Base-by-base conservation (phyloP, 2,797 vertebrate species). In the Poecilia velifera region DNA sequence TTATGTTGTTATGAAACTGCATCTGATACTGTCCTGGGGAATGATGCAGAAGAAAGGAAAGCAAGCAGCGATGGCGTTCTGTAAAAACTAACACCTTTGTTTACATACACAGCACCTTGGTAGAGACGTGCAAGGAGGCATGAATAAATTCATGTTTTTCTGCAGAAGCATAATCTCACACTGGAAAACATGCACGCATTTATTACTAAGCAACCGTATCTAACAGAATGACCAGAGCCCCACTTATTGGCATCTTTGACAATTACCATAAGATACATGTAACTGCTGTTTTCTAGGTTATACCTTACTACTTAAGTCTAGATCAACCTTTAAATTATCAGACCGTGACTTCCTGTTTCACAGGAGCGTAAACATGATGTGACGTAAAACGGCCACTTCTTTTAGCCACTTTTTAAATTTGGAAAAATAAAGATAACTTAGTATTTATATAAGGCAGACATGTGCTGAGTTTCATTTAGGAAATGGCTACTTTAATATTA, bases 51-150 rank as follows among this genome's bases (percentile, higher is more conserved):
- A 36, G 34, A 39, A 36, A 66, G 39, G 62, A 66, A 20, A 36
- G 9, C 13, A 64, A 20, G 59, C 6, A 34, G 31, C 7, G 1
- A 34, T 36, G 16, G 31, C 0, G 6, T 64, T 64, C 59, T 66
- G 31, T 66, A 39, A 66, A 36, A 66, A 66, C 16, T 20, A 66
- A 66, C 62, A 66, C 34, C 62, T 39, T 39, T 36, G 34, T 39
- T 66, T 66, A 20, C 62, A 39, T 66, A 66, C 36, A 66, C 34
- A 66, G 62, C 62, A 39, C 62, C 62, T 66, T 66, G 34, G 62
- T 39, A 39, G 28, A 36, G 18, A 66, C 9, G 34, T 4, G 34
- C 3, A 20, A 66, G 39, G 34, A 39, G 34, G 3, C 7, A 66
- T 66, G 3, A 66, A 66, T 18, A 66, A 64, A 66, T 66, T 34